A percentile compares a stretch with the other conserved stretches of the same genome.
Conservation (phyloP, 2,113 vertebrate species). For the Spilogale gracilis region DNA sequence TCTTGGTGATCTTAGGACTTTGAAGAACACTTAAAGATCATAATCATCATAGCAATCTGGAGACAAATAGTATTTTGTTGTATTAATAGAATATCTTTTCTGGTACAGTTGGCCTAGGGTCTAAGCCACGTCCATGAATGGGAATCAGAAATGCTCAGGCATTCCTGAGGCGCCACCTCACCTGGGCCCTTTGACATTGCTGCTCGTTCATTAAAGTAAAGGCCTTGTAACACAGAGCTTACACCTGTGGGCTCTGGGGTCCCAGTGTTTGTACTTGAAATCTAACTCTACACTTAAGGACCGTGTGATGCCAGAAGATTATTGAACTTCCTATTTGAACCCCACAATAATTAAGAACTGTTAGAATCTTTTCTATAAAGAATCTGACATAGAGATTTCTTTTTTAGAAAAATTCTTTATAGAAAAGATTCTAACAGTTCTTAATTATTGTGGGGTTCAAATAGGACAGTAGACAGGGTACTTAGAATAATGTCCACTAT, state of each 20-base stretch:
- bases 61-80: constrained; percentile 23
- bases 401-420: background rate
- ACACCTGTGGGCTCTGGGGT: background rate
- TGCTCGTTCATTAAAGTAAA: background rate
- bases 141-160: background rate
- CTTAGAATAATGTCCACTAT: background rate
- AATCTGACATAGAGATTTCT: too few relatives aligned
- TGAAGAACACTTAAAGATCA: background rate
- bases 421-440: background rate
- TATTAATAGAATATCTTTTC: background rate
- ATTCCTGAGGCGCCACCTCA: background rate
- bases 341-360: background rate
- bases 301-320: background rate
- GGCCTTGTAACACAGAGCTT: background rate
- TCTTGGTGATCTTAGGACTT: background rate
- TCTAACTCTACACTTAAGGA: background rate
- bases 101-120: background rate
- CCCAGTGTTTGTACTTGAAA: background rate
- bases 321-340: background rate
- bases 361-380: background rate
- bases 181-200: too few relatives aligned
- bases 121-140: background rate
- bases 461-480: background rate
- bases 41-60: background rate
- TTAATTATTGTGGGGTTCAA: background rate